Conservation (phyloP, 2,113 vertebrate species). For the Gopherus flavomarginatus region DNA sequence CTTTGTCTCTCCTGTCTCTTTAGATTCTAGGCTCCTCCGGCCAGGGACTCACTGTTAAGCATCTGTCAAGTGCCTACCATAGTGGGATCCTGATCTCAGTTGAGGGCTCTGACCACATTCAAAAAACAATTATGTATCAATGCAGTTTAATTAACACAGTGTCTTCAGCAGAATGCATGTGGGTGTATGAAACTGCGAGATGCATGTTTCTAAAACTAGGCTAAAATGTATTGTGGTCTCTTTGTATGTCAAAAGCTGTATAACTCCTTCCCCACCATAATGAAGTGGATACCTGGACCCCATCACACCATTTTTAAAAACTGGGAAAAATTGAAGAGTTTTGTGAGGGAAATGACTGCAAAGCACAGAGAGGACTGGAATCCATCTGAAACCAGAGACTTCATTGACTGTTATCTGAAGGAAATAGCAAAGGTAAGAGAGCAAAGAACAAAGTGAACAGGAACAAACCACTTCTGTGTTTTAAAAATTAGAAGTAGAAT, state of each 20-base stretch:
- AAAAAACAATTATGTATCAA: too few relatives aligned
- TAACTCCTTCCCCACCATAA: constrained; percentile 72
- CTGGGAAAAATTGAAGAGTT: constrained; percentile 23
- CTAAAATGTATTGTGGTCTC: not conserved
- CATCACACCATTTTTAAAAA: constrained; percentile 72
- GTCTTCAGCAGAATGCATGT: not conserved
- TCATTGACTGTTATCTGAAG: constrained; percentile 85
- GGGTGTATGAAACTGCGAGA: fast-evolving
- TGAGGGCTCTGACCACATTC: not conserved
- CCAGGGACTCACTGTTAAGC: too few relatives aligned
- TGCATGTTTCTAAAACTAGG: not conserved
- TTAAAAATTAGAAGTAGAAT: not conserved
- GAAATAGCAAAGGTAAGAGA: constrained; percentile 84
- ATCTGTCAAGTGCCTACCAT: too few relatives aligned
- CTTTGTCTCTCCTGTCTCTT: too few relatives aligned
- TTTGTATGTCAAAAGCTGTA: constrained; percentile 75
- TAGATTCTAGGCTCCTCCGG: too few relatives aligned
- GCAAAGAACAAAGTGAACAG: fast-evolving
- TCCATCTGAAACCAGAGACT: constrained; percentile 80
- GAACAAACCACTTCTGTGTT: fast-evolving
- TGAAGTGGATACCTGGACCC: constrained; percentile 81
- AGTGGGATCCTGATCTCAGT: too few relatives aligned
- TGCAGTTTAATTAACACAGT: too few relatives aligned
- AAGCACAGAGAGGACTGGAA: constrained; percentile 82
- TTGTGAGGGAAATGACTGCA: constrained; percentile 56